Percentiles rank a stretch among this genome's conserved stretches.
phyloP scores from a whole-genome alignment of 1,140 invertebrate genomes.

The Hylaeus anthracinus region DNA sequence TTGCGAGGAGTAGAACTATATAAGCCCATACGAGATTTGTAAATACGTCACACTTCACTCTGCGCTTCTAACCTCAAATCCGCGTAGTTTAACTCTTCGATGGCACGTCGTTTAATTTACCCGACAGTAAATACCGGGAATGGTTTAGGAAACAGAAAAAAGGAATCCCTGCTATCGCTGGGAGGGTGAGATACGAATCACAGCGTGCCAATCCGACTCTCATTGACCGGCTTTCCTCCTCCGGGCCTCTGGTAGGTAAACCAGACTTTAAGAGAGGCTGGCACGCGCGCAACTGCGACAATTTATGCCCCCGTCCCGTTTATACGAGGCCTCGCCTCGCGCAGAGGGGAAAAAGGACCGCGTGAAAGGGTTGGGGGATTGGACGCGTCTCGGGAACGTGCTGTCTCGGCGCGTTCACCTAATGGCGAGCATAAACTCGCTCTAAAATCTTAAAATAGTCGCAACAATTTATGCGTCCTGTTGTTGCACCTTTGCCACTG shows the following conservation, averaged over 20 bases:
- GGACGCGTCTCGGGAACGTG: constrained; percentile 50
- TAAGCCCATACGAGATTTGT: too few species aligned
- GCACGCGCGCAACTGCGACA: constrained; percentile 63
- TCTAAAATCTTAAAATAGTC: constrained; percentile 73
- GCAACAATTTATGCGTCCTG: constrained; percentile 71
- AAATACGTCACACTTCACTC: too few species aligned
- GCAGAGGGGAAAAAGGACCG: constrained; percentile 13
- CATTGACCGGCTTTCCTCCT: constrained; percentile 54
- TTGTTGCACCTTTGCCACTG: constrained; percentile 57
- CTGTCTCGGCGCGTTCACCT: constrained; percentile 37
- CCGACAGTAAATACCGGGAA: background rate
- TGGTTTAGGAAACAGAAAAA: background rate
- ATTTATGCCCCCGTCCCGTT: constrained; percentile 62
- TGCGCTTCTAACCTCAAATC: too few species aligned
- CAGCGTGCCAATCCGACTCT: constrained; percentile 29
- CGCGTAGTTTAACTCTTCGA: too few species aligned
- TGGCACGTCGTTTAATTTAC: background rate
- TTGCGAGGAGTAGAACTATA: too few species aligned
- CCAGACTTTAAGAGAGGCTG: constrained; percentile 59
- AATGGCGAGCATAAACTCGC: constrained; percentile 70
- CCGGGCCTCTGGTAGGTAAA: constrained; percentile 50
- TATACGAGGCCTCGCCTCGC: constrained; percentile 21
- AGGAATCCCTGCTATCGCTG: background rate
- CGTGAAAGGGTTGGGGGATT: constrained; percentile 30
- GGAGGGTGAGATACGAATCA: background rate